Evolutionary conservation across 2,797 vertebrate genomes (phyloP), one percentile per base, ranked within the genome.

Genomic region (Lagodon rhomboides): DNA sequence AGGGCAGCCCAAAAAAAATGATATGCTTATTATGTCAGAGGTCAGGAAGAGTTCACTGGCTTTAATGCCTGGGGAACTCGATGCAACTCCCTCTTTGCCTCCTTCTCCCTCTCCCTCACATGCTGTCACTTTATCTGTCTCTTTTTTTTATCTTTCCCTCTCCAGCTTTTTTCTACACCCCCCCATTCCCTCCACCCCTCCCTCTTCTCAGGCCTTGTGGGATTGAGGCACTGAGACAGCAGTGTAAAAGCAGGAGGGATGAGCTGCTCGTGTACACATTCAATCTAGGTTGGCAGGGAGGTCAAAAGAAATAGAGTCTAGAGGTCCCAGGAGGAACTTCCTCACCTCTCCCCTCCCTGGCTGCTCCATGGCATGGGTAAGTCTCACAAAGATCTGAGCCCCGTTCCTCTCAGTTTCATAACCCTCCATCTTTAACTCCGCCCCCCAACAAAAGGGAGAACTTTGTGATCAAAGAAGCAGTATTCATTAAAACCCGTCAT

Each of bases 21-120:
- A 92, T 91, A 92, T 91, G 91, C 90, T 94, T 93, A 94, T 95
- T 93, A 94, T 94, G 94, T 94, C 94, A 94, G 89, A 92, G 94
- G 92, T 95, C 92, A 77, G 73, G 15, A 61, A 85, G 88, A 94
- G 95, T 95, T 94, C 94, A 92, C 73, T 70, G 88, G 80, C 73
- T 92, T 89, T 87, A 82, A 89, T 77, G 90, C 92, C 89, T 66
- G 73, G 86, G 92, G 94, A 93, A 84, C 87, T 91, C 75, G 13
- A 90, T 80, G 83, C 86, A 92, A 89, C 90, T 93, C 91, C 86
- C 87, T 71, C 84, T 78, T 79, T 88, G 64, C 67, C 66, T 68
- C 77, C 61, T 89, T 89, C 80, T 87, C 75, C 58, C 76, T 77
- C 85, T 82, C 65, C 64, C 83, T 84, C 60, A 73, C 85, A 90